These are phyloP conservation scores for Eufriesea mexicana DNA, from an alignment of 1,140 invertebrate genomes.

Conservation along the genomic window DNA sequence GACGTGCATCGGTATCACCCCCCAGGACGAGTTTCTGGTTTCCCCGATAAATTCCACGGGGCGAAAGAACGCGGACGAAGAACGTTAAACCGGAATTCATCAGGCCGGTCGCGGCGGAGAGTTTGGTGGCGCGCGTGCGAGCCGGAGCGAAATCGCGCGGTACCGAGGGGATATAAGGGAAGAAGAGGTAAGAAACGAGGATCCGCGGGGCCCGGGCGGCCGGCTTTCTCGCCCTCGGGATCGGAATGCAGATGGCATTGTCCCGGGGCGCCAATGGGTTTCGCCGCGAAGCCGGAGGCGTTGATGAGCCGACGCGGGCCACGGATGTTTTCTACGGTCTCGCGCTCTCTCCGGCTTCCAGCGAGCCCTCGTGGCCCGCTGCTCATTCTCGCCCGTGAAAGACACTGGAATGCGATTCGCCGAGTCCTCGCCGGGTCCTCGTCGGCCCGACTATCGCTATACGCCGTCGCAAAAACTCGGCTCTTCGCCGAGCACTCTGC, in stretches of 20 bases:
- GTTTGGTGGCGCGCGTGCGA: constrained; percentile 15
- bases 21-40: neutral
- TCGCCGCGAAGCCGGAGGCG: constrained; percentile 70
- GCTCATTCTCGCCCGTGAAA: constrained; percentile 72
- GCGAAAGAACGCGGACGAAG: constrained; percentile 19
- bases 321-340: constrained; percentile 75
- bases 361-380: constrained; percentile 39
- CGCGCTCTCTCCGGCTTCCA: constrained; percentile 27
- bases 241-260: constrained; percentile 75
- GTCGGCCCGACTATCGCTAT: constrained; percentile 65
- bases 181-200: constrained; percentile 47
- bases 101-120: neutral
- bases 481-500: constrained; percentile 36
- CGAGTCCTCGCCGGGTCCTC: constrained; percentile 50
- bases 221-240: constrained; percentile 67
- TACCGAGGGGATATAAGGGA: constrained; percentile 20
- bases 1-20: neutral
- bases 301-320: constrained; percentile 79
- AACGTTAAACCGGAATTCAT: constrained; percentile 41
- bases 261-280: constrained; percentile 71
- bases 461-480: constrained; percentile 61
- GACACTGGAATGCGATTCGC: constrained; percentile 75
- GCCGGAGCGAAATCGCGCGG: constrained; percentile 6
- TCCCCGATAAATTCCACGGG: constrained; percentile 21
- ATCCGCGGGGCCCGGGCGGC: constrained; percentile 8